These are phyloP conservation scores for Lepidocyrtoides sp. DNA, from an alignment of 2,888 invertebrate species.

Conservation along the genomic window DNA sequence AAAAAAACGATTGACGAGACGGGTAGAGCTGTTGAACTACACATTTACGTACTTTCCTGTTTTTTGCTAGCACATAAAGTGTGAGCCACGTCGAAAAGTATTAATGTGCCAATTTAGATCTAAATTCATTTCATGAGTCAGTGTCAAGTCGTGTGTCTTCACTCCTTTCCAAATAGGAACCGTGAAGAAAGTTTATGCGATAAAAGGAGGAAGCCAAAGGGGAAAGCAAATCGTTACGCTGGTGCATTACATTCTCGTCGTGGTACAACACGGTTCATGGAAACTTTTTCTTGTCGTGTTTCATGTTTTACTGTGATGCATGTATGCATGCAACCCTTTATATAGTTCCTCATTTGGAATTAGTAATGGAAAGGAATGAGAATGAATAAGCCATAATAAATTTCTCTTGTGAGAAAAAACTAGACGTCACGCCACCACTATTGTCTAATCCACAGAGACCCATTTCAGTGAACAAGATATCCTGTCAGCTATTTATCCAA, in stretches of 20 bases:
- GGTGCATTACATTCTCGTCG: background rate
- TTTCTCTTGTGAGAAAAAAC: slow-evolving; percentile 52
- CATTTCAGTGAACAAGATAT: slow-evolving; percentile 84
- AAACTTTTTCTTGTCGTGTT: background rate
- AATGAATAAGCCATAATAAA: background rate
- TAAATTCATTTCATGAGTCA: slow-evolving; percentile 67
- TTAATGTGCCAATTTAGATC: slow-evolving; percentile 70
- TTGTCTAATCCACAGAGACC: slow-evolving; percentile 82
- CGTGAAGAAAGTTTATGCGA: slow-evolving; percentile 60
- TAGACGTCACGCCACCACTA: slow-evolving; percentile 16
- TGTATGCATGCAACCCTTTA: slow-evolving; percentile 35
- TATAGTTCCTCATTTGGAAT: slow-evolving; percentile 21
- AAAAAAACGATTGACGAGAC: slow-evolving; percentile 11
- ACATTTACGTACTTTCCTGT: slow-evolving; percentile 7
- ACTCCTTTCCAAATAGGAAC: slow-evolving; percentile 1
- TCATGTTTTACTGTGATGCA: background rate
- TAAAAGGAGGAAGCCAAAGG: background rate
- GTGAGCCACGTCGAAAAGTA: slow-evolving; percentile 52
- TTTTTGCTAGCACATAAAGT: background rate
- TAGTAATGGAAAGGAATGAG: slow-evolving; percentile 29
- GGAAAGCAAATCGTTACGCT: slow-evolving; percentile 6
- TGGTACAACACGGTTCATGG: background rate
- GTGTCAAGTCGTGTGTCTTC: slow-evolving; percentile 65
- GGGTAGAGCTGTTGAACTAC: slow-evolving; percentile 3
- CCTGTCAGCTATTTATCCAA: slow-evolving; percentile 82